Conservation (phyloP, 2,797 vertebrate genomes). For the Micropoecilia bifurca region DNA sequence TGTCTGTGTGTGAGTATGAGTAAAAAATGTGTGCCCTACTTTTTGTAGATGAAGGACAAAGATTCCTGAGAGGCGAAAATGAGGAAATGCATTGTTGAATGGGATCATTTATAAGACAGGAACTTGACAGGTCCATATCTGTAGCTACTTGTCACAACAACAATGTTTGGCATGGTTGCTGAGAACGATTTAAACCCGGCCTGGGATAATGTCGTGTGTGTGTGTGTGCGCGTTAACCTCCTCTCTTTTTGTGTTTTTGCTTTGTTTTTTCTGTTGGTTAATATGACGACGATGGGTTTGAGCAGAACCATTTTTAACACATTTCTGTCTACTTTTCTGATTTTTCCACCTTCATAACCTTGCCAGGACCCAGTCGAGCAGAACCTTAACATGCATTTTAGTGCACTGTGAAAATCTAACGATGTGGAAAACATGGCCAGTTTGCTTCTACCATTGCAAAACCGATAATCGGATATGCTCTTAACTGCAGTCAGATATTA, state of each 20-base stretch:
- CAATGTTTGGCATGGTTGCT: neutral
- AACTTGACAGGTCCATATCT: neutral
- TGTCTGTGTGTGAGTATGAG: constrained; percentile 31
- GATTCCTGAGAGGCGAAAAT: constrained; percentile 31
- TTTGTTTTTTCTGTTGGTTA: neutral
- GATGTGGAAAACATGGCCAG: neutral
- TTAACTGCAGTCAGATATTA: neutral
- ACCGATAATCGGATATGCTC: constrained; percentile 2
- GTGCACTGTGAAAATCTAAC: constrained; percentile 4
- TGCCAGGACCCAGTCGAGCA: neutral
- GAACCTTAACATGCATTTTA: neutral
- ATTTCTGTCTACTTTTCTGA: neutral
- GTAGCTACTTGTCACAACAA: neutral
- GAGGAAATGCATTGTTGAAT: neutral
- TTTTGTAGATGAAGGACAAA: constrained; percentile 24
- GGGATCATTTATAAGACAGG: constrained; percentile 1
- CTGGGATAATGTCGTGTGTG: neutral
- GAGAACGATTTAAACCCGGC: neutral
- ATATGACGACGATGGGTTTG: neutral
- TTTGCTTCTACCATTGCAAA: constrained; percentile 7
- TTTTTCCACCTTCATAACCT: no score
- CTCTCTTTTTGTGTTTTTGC: neutral
- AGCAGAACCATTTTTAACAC: neutral
- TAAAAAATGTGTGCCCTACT: constrained; percentile 25
- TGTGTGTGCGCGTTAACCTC: neutral